Percentiles rank a stretch among this genome's conserved stretches.
phyloP scores from a whole-genome alignment of 2,888 invertebrate species.

The Elegia similella region DNA sequence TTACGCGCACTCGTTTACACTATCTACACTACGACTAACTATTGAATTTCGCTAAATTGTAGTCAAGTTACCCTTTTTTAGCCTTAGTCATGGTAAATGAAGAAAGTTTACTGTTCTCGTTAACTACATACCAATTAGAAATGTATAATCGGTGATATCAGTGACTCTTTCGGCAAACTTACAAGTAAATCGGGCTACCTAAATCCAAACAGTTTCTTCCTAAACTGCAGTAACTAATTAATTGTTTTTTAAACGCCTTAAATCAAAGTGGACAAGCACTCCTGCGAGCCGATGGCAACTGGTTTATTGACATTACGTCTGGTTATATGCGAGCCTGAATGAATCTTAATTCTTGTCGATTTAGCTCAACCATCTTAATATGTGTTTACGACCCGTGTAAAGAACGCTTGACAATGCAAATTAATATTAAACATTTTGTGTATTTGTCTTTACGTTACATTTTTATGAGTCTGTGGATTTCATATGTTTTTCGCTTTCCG shows the following conservation, averaged over 20 bases:
- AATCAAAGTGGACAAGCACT: constrained; percentile 42
- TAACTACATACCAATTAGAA: no score
- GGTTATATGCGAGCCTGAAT: constrained; percentile 41
- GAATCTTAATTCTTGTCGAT: constrained; percentile 53
- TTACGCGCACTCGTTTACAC: background rate
- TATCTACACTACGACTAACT: background rate
- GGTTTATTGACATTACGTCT: constrained; percentile 60
- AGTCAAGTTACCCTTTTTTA: constrained; percentile 21
- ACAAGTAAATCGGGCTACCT: no score
- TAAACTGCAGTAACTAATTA: constrained; percentile 34
- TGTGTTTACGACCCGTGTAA: constrained; percentile 36
- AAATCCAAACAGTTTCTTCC: no score
- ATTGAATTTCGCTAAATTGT: background rate
- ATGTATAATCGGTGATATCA: no score
- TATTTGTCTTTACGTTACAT: background rate
- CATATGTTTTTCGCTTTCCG: constrained; percentile 29
- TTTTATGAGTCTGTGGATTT: constrained; percentile 20
- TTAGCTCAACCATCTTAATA: constrained; percentile 35
- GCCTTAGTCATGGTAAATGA: no score
- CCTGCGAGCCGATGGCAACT: constrained; percentile 38
- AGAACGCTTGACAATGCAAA: background rate
- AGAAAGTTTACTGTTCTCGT: no score
- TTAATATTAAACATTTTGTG: background rate
- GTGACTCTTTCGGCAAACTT: no score
- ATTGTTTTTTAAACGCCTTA: constrained; percentile 46